phyloP scores from a whole-genome alignment of 23 tunicate species.

The Styela clava region DNA sequence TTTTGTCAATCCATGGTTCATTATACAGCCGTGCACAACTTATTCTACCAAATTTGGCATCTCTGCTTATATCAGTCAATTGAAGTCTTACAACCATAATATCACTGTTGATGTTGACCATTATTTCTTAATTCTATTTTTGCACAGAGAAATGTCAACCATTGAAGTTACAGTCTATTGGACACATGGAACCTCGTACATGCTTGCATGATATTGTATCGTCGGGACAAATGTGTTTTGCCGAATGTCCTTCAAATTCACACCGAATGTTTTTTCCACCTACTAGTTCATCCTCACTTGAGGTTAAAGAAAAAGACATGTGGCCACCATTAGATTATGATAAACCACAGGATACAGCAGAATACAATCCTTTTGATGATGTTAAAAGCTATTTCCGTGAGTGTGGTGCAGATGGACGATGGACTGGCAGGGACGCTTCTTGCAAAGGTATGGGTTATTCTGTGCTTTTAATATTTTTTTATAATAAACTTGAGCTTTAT shows the following conservation, averaged over 20 bases:
- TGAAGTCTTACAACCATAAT: too few relatives aligned
- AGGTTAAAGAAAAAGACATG: conserved; percentile 1
- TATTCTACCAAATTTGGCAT: too few relatives aligned
- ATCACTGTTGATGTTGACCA: too few relatives aligned
- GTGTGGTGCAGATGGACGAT: conserved; percentile 25
- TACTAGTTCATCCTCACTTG: background rate
- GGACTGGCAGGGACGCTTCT: conserved; percentile 43
- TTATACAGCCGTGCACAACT: too few relatives aligned
- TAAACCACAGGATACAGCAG: background rate
- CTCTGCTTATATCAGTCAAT: too few relatives aligned
- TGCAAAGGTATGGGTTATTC: conserved; percentile 62
- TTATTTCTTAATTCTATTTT: background rate
- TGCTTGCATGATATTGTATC: conserved; percentile 15
- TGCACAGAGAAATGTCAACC: conserved; percentile 36
- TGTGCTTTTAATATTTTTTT: background rate
- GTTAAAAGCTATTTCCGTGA: conserved; percentile 31
- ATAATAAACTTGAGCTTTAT: background rate
- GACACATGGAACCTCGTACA: conserved; percentile 23
- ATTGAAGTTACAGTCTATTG: conserved; percentile 4
- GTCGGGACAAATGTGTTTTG: conserved; percentile 45
- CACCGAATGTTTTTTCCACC: conserved; percentile 19
- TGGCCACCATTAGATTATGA: background rate
- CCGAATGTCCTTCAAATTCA: conserved; percentile 26
- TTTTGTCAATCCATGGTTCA: too few relatives aligned
- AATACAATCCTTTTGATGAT: background rate